phyloP scores from a whole-genome alignment of 2,797 vertebrate genomes.

The Gambelia wislizenii region DNA sequence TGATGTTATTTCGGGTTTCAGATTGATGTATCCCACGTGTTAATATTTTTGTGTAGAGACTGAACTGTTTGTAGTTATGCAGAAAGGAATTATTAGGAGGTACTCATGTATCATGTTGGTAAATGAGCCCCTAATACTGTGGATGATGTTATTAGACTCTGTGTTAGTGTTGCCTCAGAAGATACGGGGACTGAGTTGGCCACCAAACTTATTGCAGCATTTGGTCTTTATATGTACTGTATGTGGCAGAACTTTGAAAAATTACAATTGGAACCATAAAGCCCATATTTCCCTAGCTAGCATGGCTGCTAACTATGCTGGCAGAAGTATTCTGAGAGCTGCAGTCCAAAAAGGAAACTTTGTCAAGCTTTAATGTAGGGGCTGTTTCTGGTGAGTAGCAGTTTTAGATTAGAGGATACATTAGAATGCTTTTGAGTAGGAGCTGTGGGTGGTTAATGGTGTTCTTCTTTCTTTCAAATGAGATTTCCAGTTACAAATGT shows the following conservation, averaged over 20 bases:
- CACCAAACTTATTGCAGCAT: neutral
- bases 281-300: too few species aligned
- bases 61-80: neutral
- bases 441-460: neutral
- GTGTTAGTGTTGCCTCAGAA: neutral
- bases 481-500: neutral
- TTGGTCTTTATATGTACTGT: neutral
- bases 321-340: too few species aligned
- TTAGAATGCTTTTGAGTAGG: neutral
- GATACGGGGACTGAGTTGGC: neutral
- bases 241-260: neutral
- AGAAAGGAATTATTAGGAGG: neutral
- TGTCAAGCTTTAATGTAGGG: neutral
- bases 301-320: too few species aligned
- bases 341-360: too few species aligned
- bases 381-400: neutral
- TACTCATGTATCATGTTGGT: neutral
- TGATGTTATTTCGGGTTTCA: neutral
- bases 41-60: neutral
- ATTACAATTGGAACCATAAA: too few species aligned
- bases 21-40: neutral
- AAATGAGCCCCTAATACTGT: neutral
- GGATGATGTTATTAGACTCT: neutral
- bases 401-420: neutral
- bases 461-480: constrained; percentile 1